Percentiles rank a stretch among this genome's conserved stretches.
Conservation (phyloP, 2,113 vertebrate genomes). For the Percina caprodes region DNA sequence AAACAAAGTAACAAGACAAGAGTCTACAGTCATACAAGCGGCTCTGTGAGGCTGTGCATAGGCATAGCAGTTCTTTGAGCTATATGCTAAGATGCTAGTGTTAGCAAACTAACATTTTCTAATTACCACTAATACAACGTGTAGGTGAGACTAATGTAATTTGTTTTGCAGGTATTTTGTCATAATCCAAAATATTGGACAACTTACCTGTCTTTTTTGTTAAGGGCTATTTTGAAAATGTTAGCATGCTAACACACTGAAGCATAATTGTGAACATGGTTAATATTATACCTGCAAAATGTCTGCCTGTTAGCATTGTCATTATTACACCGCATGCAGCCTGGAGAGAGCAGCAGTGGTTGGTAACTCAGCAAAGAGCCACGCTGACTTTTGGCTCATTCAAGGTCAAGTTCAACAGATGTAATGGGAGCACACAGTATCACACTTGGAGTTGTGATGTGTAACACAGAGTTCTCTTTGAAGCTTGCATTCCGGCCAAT, state of each 20-base stretch:
- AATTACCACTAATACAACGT: not conserved
- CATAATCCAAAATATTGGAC: not conserved
- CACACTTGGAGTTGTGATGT: constrained; percentile 10
- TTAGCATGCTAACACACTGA: not conserved
- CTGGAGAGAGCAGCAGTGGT: not conserved
- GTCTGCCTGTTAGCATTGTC: not conserved
- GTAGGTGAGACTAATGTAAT: not conserved
- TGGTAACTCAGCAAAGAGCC: not conserved
- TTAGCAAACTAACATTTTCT: not conserved
- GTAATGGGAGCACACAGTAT: not conserved
- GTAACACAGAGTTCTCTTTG: constrained; percentile 29
- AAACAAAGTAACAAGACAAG: not conserved
- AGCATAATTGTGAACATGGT: not conserved
- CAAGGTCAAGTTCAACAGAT: constrained; percentile 33
- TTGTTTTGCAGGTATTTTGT: not conserved
- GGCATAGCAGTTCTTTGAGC: not conserved
- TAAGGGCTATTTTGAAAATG: not conserved
- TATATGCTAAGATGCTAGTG: not conserved
- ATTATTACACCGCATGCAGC: not conserved
- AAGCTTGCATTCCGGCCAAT: not conserved
- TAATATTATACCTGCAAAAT: not conserved
- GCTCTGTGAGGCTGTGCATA: no score
- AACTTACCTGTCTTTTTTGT: not conserved
- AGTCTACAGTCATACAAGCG: not conserved
- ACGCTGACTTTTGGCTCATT: not conserved